Base-by-base conservation (phyloP, 1,140 invertebrate genomes). In the Saccostrea glomerata region DNA sequence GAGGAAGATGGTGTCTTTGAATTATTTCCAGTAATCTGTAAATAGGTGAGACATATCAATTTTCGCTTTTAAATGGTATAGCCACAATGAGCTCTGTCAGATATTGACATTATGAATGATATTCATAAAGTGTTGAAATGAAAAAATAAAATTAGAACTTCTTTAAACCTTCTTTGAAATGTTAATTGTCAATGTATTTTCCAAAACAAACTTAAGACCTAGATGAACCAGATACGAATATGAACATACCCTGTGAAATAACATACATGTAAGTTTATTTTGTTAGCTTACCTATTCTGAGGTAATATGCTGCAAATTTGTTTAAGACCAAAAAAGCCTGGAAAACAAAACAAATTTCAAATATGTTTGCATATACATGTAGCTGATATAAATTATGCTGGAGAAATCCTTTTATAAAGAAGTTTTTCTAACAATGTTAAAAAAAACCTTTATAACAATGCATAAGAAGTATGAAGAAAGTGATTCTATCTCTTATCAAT, bases 231-330 rank as follows among this genome's bases (percentile, higher is more conserved):
- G 58, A 47, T 6, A 47, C 9, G 47, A 36, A 47, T 47, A 47
- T 47, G 47, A 7, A 47, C 9, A 47, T 1, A 47, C 47, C 9
- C 17, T 63, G n/a, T 63, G 58, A 20, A 17, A 63, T n/a, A 15
- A 20, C 58, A 20, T 0, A 60, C 58, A 15, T 11, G 58, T 13
- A 15, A 15, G 30, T 36, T 36, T 60, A 60, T 13, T 13, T 20
- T 6, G n/a, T 25, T 23, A n/a, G 6, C 25, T 20, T 82, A 84
- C 82, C 82, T 84, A 40, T 84, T 84, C 17, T 84, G 82, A 11
- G 82, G 82, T 55, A 84, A 20, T 55, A 55, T 84, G 40, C 54
- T 56, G 54, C 82, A 84, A 55, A 84, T 84, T 56, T 84, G 40
- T 56, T 56, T 56, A 23, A 84, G 47, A 54, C 82, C 82, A 84